These are phyloP conservation scores for Barypeithes pellucidus DNA, from an alignment of 2,888 invertebrate genomes.

Conservation along the genomic window DNA sequence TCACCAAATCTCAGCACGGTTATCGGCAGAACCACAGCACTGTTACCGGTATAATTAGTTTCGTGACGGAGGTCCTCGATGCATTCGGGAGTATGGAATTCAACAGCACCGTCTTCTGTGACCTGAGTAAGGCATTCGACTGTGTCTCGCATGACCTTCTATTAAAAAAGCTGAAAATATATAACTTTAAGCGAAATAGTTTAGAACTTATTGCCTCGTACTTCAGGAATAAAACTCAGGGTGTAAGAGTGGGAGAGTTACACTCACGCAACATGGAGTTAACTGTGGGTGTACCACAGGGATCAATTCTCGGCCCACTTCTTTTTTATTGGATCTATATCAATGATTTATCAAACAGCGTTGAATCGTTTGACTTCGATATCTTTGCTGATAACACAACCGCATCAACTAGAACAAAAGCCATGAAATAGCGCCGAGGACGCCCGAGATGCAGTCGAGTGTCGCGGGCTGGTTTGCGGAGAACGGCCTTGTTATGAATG, in stretches of 20 bases:
- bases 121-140: too few relatives aligned
- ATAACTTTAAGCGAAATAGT: not conserved
- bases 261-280: not conserved
- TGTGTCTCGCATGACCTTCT: not conserved
- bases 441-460: too few relatives aligned
- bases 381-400: too few relatives aligned
- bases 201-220: not conserved
- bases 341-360: too few relatives aligned
- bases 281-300: not conserved
- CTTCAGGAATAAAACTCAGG: not conserved
- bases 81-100: not conserved
- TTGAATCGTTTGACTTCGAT: too few relatives aligned
- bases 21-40: not conserved
- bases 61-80: not conserved
- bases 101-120: not conserved
- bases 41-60: not conserved
- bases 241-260: too few relatives aligned
- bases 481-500: too few relatives aligned
- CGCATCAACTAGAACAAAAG: too few relatives aligned
- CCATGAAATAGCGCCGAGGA: too few relatives aligned
- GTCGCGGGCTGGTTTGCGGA: too few relatives aligned
- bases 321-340: too few relatives aligned
- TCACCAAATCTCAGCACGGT: slow-evolving; percentile 9
- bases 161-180: not conserved
- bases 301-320: not conserved